phyloP scores from a whole-genome alignment of 2,113 vertebrate species.

The Zosterops japonicus region DNA sequence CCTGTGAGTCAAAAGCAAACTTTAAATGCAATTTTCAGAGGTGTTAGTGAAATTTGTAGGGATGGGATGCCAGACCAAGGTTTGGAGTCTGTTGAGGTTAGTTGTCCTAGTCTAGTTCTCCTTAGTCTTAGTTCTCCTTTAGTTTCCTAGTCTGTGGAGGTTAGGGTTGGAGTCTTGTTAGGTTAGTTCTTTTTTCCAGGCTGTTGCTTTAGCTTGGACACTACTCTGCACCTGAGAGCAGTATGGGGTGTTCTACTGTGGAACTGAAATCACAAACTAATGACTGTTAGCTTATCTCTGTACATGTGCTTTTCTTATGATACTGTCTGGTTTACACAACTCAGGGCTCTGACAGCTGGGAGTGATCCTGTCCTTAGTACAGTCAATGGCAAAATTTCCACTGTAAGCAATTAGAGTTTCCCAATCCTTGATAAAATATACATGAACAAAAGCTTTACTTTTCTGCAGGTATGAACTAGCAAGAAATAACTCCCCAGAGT shows the following conservation, averaged over 20 bases:
- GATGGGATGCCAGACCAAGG: background rate
- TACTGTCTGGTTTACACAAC: background rate
- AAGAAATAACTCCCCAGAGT: background rate
- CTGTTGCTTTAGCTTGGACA: background rate
- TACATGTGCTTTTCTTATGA: background rate
- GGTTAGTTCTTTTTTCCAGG: background rate
- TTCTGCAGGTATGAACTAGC: constrained; percentile 48
- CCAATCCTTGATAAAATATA: background rate
- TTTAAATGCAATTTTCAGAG: background rate
- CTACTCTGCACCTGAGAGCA: background rate
- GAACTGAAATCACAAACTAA: background rate
- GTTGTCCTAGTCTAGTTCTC: too few species aligned
- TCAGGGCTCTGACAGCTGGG: background rate
- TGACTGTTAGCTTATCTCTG: background rate
- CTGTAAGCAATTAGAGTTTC: background rate
- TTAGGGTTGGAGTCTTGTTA: background rate
- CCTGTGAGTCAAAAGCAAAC: background rate
- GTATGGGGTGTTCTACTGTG: background rate
- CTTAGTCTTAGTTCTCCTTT: too few species aligned
- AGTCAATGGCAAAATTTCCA: background rate
- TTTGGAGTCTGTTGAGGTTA: background rate
- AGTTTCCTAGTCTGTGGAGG: too few species aligned
- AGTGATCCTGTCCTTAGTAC: background rate
- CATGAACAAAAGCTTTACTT: background rate
- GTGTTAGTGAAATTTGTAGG: background rate